phyloP scores from a whole-genome alignment of 1,140 invertebrate genomes.

The Acromyrmex heyeri region DNA sequence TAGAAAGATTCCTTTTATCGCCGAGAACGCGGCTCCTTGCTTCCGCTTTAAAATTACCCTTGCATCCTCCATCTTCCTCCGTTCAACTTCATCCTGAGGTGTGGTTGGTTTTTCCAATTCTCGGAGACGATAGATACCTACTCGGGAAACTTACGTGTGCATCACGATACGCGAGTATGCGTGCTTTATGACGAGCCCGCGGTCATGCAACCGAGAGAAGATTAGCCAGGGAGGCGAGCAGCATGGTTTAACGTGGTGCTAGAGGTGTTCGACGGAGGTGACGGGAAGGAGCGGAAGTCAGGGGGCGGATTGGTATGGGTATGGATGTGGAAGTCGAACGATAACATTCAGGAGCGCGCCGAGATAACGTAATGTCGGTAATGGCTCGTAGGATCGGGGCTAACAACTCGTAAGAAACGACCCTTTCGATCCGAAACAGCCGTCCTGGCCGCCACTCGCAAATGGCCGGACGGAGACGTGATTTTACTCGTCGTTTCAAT shows the following conservation, averaged over 20 bases:
- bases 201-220: slow-evolving; percentile 73
- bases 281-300: slow-evolving; percentile 26
- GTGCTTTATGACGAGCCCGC: slow-evolving; percentile 69
- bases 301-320: slow-evolving; percentile 29
- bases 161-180: slow-evolving; percentile 1
- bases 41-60: neutral
- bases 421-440: slow-evolving; percentile 57
- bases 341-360: slow-evolving; percentile 69
- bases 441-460: slow-evolving; percentile 41
- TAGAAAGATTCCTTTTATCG: slow-evolving; percentile 28
- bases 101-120: neutral
- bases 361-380: slow-evolving; percentile 76
- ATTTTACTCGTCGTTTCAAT: slow-evolving; percentile 44
- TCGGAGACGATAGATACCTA: neutral
- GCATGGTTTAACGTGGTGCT: neutral
- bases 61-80: neutral
- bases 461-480: slow-evolving; percentile 51
- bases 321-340: slow-evolving; percentile 50
- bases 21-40: neutral
- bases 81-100: neutral
- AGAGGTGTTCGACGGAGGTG: slow-evolving; percentile 56
- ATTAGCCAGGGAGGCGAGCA: slow-evolving; percentile 60
- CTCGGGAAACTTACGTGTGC: slow-evolving; percentile 10
- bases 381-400: slow-evolving; percentile 72
- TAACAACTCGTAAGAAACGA: slow-evolving; percentile 76